Percentiles rank a stretch among this genome's conserved stretches.
Conservation (phyloP, 2,113 vertebrate species). For the Hyaena hyaena region DNA sequence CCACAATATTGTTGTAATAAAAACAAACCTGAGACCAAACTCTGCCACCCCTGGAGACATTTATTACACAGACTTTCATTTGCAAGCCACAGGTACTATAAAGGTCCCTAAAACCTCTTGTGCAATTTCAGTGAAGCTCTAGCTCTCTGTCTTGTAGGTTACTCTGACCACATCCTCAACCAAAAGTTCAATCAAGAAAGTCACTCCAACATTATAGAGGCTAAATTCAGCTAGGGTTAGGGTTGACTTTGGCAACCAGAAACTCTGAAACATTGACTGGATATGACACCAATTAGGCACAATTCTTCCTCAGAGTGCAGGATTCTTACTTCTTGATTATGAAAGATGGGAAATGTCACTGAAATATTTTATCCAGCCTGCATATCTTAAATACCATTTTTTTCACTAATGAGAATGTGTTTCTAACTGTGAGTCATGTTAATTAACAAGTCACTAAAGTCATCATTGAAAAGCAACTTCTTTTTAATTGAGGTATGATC, state of each 20-base stretch:
- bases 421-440: background rate
- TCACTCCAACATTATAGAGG: background rate
- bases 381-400: background rate
- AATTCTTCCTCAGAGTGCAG: background rate
- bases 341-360: background rate
- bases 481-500: background rate
- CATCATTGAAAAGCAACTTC: background rate
- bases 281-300: background rate
- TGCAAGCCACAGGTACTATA: background rate
- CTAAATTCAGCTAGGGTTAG: background rate
- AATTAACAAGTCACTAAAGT: background rate
- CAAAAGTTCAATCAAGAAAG: background rate
- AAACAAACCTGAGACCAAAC: background rate
- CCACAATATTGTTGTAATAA: background rate
- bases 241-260: background rate
- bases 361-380: background rate
- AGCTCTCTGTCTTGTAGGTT: background rate
- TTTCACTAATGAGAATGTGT: background rate
- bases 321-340: background rate
- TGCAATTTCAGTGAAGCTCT: background rate
- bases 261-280: background rate
- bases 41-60: background rate
- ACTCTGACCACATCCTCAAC: background rate
- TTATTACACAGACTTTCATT: background rate
- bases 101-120: background rate